These are phyloP conservation scores for Latrodectus elegans DNA, from an alignment of 2,888 invertebrate genomes.

Conservation along the genomic window DNA sequence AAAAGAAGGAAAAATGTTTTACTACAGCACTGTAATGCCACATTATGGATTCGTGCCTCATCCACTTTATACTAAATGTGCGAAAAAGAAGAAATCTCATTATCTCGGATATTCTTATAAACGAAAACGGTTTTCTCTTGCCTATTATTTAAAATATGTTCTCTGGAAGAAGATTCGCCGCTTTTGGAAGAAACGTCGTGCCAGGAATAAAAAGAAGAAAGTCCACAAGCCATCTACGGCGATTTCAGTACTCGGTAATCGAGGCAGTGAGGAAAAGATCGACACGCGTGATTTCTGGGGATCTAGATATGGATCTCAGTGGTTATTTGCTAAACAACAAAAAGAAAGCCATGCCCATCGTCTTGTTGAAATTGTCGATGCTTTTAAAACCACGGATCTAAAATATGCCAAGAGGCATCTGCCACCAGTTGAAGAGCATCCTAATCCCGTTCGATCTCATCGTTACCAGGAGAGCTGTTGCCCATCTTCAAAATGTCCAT, in stretches of 20 bases:
- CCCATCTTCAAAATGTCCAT: slow-evolving; percentile 16
- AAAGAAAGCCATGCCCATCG: slow-evolving; percentile 18
- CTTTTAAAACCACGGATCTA: slow-evolving; percentile 52
- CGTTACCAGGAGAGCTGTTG: neutral
- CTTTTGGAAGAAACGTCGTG: slow-evolving; percentile 44
- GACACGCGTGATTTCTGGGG: slow-evolving; percentile 59
- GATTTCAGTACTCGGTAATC: slow-evolving; percentile 8
- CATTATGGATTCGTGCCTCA: slow-evolving; percentile 9
- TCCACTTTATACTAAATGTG: slow-evolving; percentile 4
- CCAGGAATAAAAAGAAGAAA: slow-evolving; percentile 22
- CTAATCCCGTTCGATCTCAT: neutral
- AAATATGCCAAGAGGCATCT: slow-evolving; percentile 46
- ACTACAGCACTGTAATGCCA: slow-evolving; percentile 40
- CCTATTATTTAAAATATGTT: slow-evolving; percentile 58
- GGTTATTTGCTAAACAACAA: slow-evolving; percentile 58
- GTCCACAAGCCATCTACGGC: neutral
- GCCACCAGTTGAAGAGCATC: neutral
- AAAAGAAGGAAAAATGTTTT: slow-evolving; percentile 21
- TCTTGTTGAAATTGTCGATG: slow-evolving; percentile 53
- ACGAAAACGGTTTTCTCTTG: slow-evolving; percentile 43
- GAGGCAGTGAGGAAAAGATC: slow-evolving; percentile 53
- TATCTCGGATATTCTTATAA: slow-evolving; percentile 36
- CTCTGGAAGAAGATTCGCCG: slow-evolving; percentile 54
- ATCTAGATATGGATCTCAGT: slow-evolving; percentile 62
- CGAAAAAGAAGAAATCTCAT: slow-evolving; percentile 22